phyloP scores from a whole-genome alignment of 2,113 vertebrate species.

The Muntiacus muntjak region DNA sequence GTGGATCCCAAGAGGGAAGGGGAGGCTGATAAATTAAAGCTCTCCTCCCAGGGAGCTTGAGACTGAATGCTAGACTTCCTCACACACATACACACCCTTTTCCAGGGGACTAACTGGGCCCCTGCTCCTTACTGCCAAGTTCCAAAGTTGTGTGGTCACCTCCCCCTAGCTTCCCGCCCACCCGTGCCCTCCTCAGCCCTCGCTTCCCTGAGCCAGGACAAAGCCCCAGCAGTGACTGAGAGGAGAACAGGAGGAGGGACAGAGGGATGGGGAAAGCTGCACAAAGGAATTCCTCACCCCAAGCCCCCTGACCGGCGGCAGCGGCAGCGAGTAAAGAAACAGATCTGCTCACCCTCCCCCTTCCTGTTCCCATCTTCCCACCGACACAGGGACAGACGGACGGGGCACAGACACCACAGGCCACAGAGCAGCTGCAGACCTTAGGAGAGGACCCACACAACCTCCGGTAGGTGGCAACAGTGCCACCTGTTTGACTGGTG shows the following conservation, averaged over 20 bases:
- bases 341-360: constrained; percentile 12
- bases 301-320: constrained; percentile 22
- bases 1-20: neutral
- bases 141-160: constrained; percentile 53
- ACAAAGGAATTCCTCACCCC: constrained; percentile 71
- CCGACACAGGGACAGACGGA: neutral
- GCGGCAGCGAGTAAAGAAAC: neutral
- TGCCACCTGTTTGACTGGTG: constrained; percentile 67
- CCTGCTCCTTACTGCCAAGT: constrained; percentile 56
- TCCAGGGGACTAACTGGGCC: constrained; percentile 25
- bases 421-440: neutral
- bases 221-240: constrained; percentile 58
- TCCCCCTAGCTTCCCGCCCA: constrained; percentile 42
- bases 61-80: neutral
- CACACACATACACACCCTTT: neutral
- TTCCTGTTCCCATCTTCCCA: neutral
- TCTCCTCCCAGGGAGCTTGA: neutral
- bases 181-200: constrained; percentile 49
- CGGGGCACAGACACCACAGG: neutral
- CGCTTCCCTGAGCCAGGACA: constrained; percentile 61
- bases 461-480: constrained; percentile 68
- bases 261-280: constrained; percentile 40
- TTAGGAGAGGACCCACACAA: constrained; percentile 18
- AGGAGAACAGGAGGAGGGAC: constrained; percentile 60
- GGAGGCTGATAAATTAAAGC: neutral